Conservation (phyloP, 2,113 vertebrate species). For the Nerophis ophidion region DNA sequence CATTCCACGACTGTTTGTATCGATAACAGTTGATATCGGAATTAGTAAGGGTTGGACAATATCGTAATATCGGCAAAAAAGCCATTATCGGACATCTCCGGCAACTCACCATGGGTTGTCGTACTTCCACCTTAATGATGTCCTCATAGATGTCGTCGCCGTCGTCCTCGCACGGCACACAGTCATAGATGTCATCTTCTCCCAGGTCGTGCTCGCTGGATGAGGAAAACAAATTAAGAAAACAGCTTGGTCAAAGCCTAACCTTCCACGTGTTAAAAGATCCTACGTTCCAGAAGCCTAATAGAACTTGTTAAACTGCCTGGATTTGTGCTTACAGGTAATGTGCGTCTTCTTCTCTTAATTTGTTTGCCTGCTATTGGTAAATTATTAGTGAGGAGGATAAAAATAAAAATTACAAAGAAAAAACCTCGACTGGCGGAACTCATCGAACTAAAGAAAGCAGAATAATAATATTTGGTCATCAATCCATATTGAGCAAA, state of each 20-base stretch:
- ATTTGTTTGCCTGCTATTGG: slow-evolving; percentile 45
- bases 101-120: slow-evolving; percentile 98
- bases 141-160: slow-evolving; percentile 98
- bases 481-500: background rate
- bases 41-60: too few relatives aligned
- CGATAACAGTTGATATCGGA: too few relatives aligned
- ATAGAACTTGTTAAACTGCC: background rate
- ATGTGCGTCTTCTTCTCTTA: slow-evolving; percentile 42
- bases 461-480: too few relatives aligned
- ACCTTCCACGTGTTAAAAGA: background rate
- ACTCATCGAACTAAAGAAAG: background rate
- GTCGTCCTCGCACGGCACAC: slow-evolving; percentile 93
- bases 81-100: too few relatives aligned
- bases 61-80: too few relatives aligned
- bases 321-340: slow-evolving; percentile 13
- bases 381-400: slow-evolving; percentile 58
- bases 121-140: slow-evolving; percentile 98
- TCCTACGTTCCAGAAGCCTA: slow-evolving; percentile 1
- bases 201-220: slow-evolving; percentile 91
- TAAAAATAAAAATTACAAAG: too few relatives aligned
- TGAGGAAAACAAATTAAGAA: slow-evolving; percentile 16
- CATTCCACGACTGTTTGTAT: too few relatives aligned
- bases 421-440: slow-evolving; percentile 12
- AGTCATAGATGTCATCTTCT: slow-evolving; percentile 95
- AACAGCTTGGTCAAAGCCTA: background rate